Percentiles rank a stretch among this genome's conserved stretches.
phyloP scores from a whole-genome alignment of 2,888 invertebrate species.

The Julus scanicus region DNA sequence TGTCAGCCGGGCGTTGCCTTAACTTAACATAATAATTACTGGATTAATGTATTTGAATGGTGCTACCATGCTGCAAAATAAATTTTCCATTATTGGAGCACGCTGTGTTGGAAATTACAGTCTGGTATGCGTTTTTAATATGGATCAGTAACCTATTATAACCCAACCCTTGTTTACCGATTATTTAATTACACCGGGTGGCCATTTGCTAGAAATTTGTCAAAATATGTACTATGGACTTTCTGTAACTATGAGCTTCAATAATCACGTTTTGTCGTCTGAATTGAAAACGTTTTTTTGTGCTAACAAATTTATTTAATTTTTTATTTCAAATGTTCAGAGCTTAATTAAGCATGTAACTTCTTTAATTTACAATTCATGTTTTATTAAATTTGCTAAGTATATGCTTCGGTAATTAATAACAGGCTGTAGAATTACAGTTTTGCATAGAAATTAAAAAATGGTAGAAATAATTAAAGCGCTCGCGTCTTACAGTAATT shows the following conservation, averaged over 20 bases:
- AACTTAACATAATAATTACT: background rate
- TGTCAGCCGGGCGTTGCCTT: background rate
- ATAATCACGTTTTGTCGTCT: no score
- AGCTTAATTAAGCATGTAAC: background rate
- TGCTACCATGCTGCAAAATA: background rate
- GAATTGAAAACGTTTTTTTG: no score
- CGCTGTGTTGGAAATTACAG: background rate
- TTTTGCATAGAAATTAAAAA: background rate
- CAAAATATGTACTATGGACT: no score
- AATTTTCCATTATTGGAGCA: background rate
- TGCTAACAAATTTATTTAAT: no score
- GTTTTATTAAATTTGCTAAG: background rate
- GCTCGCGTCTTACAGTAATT: background rate
- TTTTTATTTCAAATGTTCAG: background rate
- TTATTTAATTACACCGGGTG: background rate
- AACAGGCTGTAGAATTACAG: background rate
- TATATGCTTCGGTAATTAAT: background rate
- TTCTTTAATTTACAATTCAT: background rate
- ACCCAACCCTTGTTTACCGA: background rate
- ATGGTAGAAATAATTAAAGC: constrained; percentile 1
- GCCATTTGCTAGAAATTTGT: background rate
- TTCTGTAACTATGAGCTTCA: no score
- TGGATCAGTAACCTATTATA: background rate
- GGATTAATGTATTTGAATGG: background rate
- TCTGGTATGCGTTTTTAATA: background rate